A percentile compares a stretch with the other conserved stretches of the same genome.
These are phyloP conservation scores for Lathamus discolor DNA, from an alignment of 2,113 vertebrate genomes.

Conservation along the genomic window DNA sequence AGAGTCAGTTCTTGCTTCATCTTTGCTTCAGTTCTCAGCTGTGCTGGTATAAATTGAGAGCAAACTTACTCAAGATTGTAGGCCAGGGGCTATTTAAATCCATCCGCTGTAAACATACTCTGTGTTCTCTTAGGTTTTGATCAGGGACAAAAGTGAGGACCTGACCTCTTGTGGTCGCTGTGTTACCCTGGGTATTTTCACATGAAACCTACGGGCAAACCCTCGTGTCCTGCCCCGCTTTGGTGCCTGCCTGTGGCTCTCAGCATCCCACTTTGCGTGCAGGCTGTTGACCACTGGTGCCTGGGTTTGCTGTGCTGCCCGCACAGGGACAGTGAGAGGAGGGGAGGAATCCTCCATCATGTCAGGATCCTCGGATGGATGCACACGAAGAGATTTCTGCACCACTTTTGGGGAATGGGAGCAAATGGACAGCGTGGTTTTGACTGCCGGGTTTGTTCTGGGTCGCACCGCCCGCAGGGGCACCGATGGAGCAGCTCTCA, in stretches of 20 bases:
- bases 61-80: background rate
- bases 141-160: conserved; percentile 38
- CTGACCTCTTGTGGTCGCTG: conserved; percentile 46
- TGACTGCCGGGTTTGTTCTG: background rate
- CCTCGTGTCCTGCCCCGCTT: background rate
- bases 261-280: background rate
- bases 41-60: background rate
- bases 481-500: background rate
- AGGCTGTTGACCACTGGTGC: rapidly evolving
- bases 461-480: background rate
- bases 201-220: rapidly evolving
- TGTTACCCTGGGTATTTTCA: background rate
- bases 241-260: too few relatives aligned
- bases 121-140: background rate
- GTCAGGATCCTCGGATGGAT: background rate
- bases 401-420: background rate
- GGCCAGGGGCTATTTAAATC: background rate
- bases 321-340: background rate
- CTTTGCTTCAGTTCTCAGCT: background rate
- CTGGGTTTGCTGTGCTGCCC: background rate
- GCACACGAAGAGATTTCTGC: background rate
- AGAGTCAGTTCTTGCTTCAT: background rate
- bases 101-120: background rate
- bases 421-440: background rate
- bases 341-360: background rate